phyloP scores from a whole-genome alignment of 2,113 vertebrate genomes.

The Callorhinus ursinus region DNA sequence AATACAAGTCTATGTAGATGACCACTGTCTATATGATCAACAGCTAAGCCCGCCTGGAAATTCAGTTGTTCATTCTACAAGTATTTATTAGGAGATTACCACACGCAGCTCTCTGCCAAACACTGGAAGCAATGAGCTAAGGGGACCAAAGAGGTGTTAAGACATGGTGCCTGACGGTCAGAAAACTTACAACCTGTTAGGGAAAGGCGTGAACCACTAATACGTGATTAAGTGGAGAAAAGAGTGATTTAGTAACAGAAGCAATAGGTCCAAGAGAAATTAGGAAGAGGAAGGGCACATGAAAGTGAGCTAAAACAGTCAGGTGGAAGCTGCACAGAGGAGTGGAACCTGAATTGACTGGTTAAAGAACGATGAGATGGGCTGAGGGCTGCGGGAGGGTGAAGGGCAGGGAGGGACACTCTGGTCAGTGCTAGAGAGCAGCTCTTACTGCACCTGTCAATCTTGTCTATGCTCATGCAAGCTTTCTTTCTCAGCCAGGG shows the following conservation, averaged over 20 bases:
- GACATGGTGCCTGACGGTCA: background rate
- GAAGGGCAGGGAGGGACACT: background rate
- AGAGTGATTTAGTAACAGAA: background rate
- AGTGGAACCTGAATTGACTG: background rate
- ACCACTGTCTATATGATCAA: background rate
- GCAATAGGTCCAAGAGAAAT: background rate
- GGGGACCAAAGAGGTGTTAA: slow-evolving; percentile 36
- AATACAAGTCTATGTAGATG: background rate
- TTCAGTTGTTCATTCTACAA: background rate
- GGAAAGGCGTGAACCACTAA: slow-evolving; percentile 4
- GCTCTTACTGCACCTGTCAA: background rate
- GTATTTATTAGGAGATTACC: background rate
- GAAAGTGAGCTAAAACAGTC: background rate
- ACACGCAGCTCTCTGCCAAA: background rate
- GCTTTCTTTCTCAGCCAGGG: background rate
- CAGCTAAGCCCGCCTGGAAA: background rate
- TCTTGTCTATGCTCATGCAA: background rate
- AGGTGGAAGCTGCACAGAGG: background rate
- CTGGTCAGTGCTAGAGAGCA: background rate
- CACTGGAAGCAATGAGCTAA: background rate
- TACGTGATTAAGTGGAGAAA: background rate
- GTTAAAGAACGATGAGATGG: background rate
- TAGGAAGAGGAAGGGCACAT: background rate
- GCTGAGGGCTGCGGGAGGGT: background rate
- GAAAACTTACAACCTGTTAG: slow-evolving; percentile 34